These are phyloP conservation scores for Lipotes vexillifer DNA, from an alignment of 2,113 vertebrate genomes.

Conservation along the genomic window DNA sequence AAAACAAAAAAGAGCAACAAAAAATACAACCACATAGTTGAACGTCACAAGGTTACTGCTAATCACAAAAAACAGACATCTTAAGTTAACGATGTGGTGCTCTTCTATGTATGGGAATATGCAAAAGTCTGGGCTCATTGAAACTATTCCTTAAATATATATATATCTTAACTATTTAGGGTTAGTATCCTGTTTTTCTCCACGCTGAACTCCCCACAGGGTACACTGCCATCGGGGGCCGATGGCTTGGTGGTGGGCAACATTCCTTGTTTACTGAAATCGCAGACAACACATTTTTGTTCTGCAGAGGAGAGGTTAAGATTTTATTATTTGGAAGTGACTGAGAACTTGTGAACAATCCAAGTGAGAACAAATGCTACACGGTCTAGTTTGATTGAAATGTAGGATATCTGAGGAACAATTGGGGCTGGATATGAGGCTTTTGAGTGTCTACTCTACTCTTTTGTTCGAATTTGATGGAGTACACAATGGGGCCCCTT, in stretches of 20 bases:
- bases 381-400: neutral
- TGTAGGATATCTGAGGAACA: neutral
- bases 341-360: neutral
- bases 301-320: neutral
- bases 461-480: neutral
- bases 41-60: neutral
- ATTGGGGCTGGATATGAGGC: neutral
- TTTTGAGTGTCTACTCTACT: neutral
- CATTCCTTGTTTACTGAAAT: neutral
- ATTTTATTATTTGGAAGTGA: neutral
- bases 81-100: neutral
- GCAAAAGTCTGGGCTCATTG: neutral
- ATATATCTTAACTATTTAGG: too few relatives aligned
- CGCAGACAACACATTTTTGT: neutral
- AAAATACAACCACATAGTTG: neutral
- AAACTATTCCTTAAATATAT: neutral
- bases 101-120: neutral
- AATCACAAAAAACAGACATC: neutral
- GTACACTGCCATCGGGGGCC: neutral
- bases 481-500: fast-evolving
- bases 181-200: neutral
- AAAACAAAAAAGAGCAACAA: neutral
- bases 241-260: neutral
- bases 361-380: neutral
- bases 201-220: neutral